These are phyloP conservation scores for Sesia apiformis DNA, from an alignment of 2,888 invertebrate species.

Conservation along the genomic window DNA sequence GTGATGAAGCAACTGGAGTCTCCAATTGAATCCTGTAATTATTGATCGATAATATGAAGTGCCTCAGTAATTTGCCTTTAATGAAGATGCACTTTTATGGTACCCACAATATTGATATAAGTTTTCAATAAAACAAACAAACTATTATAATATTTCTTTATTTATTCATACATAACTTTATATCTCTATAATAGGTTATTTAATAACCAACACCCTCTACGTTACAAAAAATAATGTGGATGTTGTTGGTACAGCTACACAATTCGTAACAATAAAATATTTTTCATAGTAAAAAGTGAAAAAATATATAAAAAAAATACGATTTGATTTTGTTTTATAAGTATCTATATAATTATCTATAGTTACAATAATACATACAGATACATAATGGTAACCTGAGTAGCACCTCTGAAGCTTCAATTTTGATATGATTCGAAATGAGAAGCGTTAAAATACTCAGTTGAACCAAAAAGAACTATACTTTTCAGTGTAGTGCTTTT, in stretches of 20 bases:
- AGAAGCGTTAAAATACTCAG: no score
- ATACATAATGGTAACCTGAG: constrained; percentile 56
- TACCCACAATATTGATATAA: no score
- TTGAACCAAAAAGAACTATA: no score
- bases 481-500: no score
- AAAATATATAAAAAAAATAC: constrained; percentile 2
- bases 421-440: neutral
- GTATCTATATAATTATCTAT: constrained; percentile 29
- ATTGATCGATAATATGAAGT: no score
- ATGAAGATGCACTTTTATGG: no score
- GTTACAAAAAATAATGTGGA: constrained; percentile 49
- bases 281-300: neutral
- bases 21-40: no score
- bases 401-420: constrained; percentile 44
- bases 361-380: constrained; percentile 27
- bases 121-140: constrained; percentile 1
- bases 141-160: constrained; percentile 49
- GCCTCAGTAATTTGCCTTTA: no score
- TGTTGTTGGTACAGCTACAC: constrained; percentile 32
- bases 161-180: constrained; percentile 52
- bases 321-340: neutral
- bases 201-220: constrained; percentile 64
- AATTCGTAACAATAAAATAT: neutral
- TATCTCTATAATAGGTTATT: constrained; percentile 62
- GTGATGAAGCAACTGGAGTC: no score